Evolutionary conservation across 2,888 invertebrate genomes (phyloP), one percentile per base, ranked within the genome.

Genomic region (Spodoptera exigua): DNA sequence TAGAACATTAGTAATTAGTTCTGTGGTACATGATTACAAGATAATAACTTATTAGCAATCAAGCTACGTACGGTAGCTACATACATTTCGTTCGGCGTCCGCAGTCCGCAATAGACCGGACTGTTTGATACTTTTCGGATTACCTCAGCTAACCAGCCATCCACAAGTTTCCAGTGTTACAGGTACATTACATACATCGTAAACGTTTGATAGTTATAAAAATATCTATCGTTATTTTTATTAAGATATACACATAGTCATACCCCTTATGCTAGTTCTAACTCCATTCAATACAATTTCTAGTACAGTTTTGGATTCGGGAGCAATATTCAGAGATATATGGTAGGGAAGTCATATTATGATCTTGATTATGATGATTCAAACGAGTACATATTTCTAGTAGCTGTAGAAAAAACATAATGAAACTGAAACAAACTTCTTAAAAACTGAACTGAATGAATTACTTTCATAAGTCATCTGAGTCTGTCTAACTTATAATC

Each of bases 211-310:
- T 66, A 66, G 61, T 77, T 76, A 76, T 62, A 76, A 76, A 76
- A 76, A 76, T 76, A 76, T 76, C 57, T 76, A 71, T 76, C 66
- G 62, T 74, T 71, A 76, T 58, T 76, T 58, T 76, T 68, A 65
- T 57, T 65, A 65, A 74, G 61, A 74, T 67, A n/a, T n/a, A n/a
- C n/a, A 64, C 70, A 73, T 27, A 62, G 36, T 66, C 43, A 70
- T 61, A 70, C 71, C 66, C 46, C 64, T 67, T 75, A 74, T 36
- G 46, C 57, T 78, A 74, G 35, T 70, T 61, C 66, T 66, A 57
- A 62, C 57, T 63, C 57, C 55, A 70, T 62, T 64, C 70, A 60
- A 63, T 61, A 77, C 61, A 79, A 67, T 62, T 27, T 58, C 59
- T 65, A 61, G 62, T 49, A 57, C 46, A 59, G 44, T 58, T 34